Evolutionary conservation across 2,888 invertebrate genomes (phyloP).

Genomic region (Daptonema setosum): DNA sequence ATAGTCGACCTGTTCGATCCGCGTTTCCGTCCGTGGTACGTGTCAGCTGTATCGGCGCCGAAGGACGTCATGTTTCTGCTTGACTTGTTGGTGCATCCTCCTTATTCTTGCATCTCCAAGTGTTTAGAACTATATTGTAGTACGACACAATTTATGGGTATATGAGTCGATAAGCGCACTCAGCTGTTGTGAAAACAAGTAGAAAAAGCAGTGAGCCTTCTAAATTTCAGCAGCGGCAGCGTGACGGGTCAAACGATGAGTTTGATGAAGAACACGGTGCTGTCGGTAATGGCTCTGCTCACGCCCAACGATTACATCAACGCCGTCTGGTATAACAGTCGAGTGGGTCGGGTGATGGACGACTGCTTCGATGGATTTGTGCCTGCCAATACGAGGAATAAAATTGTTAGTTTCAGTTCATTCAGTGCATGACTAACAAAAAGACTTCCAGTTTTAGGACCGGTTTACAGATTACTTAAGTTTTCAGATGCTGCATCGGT

Average conservation of each 20-base stretch:
- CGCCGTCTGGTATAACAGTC: constrained; percentile 18
- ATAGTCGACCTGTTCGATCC: constrained; percentile 26
- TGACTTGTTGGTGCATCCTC: constrained; percentile 18
- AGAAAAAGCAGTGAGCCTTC: too few species aligned
- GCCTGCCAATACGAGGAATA: constrained; percentile 24
- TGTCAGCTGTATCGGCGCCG: constrained; percentile 18
- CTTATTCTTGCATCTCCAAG: too few species aligned
- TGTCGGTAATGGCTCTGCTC: constrained; percentile 20
- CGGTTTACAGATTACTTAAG: too few species aligned
- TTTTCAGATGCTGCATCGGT: constrained; percentile 3
- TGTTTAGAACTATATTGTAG: too few species aligned
- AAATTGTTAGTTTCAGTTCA: constrained; percentile 9
- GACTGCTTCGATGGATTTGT: constrained; percentile 16
- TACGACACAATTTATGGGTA: too few species aligned
- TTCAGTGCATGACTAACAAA: neutral
- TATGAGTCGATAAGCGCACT: too few species aligned
- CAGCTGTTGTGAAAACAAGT: too few species aligned
- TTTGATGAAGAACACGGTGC: constrained; percentile 20
- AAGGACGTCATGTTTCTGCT: constrained; percentile 24
- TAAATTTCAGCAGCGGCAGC: constrained; percentile 8
- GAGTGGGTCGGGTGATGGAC: constrained; percentile 6
- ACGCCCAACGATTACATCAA: constrained; percentile 23
- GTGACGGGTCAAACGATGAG: constrained; percentile 20
- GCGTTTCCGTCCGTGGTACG: constrained; percentile 23
- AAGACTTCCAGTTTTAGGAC: too few species aligned